Percentiles rank a stretch among this genome's conserved stretches.
Conservation (phyloP, 2,113 vertebrate genomes). For the Merops nubicus region DNA sequence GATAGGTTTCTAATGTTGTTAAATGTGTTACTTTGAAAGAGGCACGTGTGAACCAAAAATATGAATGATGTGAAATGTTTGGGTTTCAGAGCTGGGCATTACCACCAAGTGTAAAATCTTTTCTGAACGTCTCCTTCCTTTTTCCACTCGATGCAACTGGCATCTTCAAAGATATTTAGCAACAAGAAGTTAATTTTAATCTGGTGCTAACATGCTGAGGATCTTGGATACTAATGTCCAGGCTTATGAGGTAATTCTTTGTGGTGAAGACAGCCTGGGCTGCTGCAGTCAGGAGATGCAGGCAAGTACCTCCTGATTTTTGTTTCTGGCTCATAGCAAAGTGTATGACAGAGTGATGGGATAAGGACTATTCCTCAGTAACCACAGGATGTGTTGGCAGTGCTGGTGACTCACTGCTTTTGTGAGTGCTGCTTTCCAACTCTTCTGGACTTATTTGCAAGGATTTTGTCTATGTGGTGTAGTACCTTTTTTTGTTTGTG, state of each 20-base stretch:
- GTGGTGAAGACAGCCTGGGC: neutral
- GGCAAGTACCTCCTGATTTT: neutral
- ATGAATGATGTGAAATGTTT: neutral
- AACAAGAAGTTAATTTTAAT: neutral
- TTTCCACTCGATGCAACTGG: neutral
- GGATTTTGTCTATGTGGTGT: neutral
- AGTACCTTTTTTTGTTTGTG: too few species aligned
- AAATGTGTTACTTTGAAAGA: neutral
- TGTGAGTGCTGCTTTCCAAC: neutral
- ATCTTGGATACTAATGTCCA: neutral
- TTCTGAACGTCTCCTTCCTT: neutral
- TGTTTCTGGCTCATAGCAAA: neutral
- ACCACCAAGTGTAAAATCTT: neutral
- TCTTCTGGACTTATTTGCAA: neutral
- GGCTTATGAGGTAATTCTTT: neutral
- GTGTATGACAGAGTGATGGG: neutral
- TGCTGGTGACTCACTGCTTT: neutral
- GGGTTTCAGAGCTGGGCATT: neutral
- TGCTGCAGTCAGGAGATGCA: neutral
- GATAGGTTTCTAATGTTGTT: neutral
- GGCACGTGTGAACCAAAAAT: neutral
- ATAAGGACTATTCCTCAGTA: accelerated
- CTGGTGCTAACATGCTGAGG: neutral
- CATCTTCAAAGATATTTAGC: neutral
- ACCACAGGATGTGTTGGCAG: neutral